Evolutionary conservation across 2,888 invertebrate species (phyloP), one percentile per base, ranked within the genome.

Genomic region (Tetramorium bicarinatum): DNA sequence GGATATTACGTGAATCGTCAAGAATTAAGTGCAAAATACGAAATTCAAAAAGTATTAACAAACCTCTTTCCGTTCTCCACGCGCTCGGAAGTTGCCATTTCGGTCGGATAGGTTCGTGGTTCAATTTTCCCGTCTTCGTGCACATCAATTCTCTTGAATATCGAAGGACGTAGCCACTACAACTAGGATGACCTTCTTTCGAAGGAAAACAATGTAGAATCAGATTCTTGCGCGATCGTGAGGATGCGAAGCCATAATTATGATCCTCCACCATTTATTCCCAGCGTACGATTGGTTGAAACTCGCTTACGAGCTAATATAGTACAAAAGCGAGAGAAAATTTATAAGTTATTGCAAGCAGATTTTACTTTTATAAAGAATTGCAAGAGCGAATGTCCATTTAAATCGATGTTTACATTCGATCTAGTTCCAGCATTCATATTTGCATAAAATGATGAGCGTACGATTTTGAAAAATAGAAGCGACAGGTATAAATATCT

Each of bases 11-110:
- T 4, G 4, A 61, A 9, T 47, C n/a, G 0, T 34, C 62, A 1
- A 9, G 6, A 21, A 25, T 38, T 41, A 62, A 41, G 29, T 66
- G n/a, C 15, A 52, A 49, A 47, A 11, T 64, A 6, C 1, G 2
- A 62, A 62, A 47, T 34, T 41, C 0, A 3, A 7, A 25, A 21
- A 34, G 8, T 13, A 15, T 38, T 18, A 66, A 56, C 79, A 8
- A 47, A 79, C 79, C 79, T 72, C n/a, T 72, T 79, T 44, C 47
- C 74, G 11, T 71, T 79, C 18, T 79, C 74, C 38, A 38, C 18
- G 47, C 21, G 11, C 8, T 79, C 59, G 13, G 56, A 59, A 6
- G 3, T 38, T 79, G 79, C 34, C 79, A 79, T 79, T 34, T 77
- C 13, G 4, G 52, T n/a, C 3, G 21, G 13, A 52, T 18, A 18